Conservation (phyloP, 1,140 invertebrate species). For the Brachionus angularis region DNA sequence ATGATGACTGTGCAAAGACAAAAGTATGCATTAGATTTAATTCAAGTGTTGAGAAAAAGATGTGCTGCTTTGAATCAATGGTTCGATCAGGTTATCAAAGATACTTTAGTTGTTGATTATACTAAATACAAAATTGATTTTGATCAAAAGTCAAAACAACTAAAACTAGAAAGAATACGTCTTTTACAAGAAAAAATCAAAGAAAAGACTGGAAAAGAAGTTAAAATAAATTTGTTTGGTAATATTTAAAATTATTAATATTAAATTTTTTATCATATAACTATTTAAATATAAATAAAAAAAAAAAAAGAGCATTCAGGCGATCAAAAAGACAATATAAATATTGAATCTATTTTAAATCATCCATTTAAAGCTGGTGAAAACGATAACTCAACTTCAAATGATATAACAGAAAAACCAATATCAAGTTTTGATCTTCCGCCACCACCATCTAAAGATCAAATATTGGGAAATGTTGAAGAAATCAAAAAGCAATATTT, state of each 20-base stretch:
- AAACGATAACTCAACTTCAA: background rate
- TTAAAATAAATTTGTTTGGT: conserved; percentile 34
- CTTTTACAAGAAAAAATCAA: conserved; percentile 41
- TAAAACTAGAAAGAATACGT: conserved; percentile 29
- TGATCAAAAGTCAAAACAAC: conserved; percentile 31
- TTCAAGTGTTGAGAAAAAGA: conserved; percentile 28
- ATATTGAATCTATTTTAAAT: conserved; percentile 12
- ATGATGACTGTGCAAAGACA: conserved; percentile 18
- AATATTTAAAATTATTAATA: no score
- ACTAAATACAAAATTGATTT: conserved; percentile 30
- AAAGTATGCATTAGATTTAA: conserved; percentile 19
- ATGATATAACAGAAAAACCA: conserved; percentile 29
- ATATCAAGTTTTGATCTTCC: conserved; percentile 20
- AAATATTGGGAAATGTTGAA: conserved; percentile 41
- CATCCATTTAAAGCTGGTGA: conserved; percentile 23
- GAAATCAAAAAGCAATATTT: conserved; percentile 42
- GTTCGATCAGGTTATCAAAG: conserved; percentile 43
- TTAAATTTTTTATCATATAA: no score
- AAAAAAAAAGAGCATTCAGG: background rate
- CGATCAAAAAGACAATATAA: conserved; percentile 25
- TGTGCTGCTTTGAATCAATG: conserved; percentile 42
- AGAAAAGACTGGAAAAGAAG: conserved; percentile 31
- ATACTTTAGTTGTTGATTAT: conserved; percentile 30
- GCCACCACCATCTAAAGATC: conserved; percentile 41
- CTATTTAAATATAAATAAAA: no score